Percentiles rank a stretch among this genome's conserved stretches.
These are phyloP conservation scores for Rhynchotus rufescens DNA, from an alignment of 2,797 vertebrate species.

Conservation along the genomic window DNA sequence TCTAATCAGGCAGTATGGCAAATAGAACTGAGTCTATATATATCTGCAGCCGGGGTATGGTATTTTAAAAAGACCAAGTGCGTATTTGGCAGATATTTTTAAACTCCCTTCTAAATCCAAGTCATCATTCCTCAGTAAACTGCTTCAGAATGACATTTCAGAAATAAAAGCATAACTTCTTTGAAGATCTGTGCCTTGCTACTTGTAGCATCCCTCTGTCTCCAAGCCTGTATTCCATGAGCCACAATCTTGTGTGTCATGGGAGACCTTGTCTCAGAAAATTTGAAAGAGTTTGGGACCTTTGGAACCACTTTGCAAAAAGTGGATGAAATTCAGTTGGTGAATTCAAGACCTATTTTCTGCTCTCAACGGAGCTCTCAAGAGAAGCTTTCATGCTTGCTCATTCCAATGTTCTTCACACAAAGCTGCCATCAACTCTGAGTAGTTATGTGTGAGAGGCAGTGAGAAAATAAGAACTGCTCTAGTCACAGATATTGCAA, in stretches of 20 bases:
- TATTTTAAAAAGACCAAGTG: neutral
- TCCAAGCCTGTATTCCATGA: neutral
- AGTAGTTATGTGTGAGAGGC: neutral
- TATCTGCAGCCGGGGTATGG: neutral
- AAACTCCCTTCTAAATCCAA: neutral
- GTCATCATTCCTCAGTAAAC: neutral
- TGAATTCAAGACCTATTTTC: constrained; percentile 10
- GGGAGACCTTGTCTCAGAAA: neutral
- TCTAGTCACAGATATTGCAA: neutral
- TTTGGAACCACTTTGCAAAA: neutral
- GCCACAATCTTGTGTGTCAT: neutral
- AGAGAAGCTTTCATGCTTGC: neutral
- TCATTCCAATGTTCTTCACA: neutral
- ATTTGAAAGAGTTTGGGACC: neutral
- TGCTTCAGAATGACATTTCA: constrained; percentile 45
- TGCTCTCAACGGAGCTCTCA: neutral
- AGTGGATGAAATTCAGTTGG: neutral
- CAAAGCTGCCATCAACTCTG: neutral
- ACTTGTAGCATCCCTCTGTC: neutral
- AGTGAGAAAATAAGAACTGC: neutral
- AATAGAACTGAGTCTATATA: neutral
- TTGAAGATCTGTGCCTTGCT: constrained; percentile 5
- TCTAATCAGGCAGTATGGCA: neutral
- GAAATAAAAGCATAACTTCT: constrained; percentile 13
- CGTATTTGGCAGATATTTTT: neutral